phyloP scores from a whole-genome alignment of 2,113 vertebrate genomes.

The Chaetops frenatus region DNA sequence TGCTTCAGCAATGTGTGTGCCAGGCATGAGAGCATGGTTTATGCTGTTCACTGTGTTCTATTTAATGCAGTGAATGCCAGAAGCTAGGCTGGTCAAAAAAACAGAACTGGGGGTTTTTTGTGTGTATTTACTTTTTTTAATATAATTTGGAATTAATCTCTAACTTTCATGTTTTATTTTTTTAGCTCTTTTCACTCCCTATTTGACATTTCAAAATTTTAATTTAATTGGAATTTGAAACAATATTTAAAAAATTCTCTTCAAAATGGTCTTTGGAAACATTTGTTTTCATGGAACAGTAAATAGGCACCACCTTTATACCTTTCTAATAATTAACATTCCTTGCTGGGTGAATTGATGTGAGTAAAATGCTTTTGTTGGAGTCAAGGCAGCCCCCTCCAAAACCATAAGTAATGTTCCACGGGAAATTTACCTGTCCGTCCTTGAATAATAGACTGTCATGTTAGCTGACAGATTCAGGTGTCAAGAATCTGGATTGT shows the following conservation, averaged over 20 bases:
- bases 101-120: background rate
- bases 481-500: background rate
- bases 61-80: background rate
- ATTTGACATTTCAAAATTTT: background rate
- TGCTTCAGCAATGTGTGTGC: background rate
- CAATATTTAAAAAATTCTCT: background rate
- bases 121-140: rapidly evolving
- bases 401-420: background rate
- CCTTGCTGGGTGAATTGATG: background rate
- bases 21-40: background rate
- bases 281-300: background rate
- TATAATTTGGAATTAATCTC: background rate
- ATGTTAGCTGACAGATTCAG: background rate
- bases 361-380: background rate
- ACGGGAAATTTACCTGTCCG: background rate
- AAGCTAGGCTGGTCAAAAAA: background rate
- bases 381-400: background rate
- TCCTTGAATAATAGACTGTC: background rate
- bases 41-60: background rate
- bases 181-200: background rate
- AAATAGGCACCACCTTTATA: background rate
- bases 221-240: background rate
- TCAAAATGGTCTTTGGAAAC: background rate
- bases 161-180: background rate
- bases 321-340: background rate